phyloP scores from a whole-genome alignment of 2,797 vertebrate species.

The Manis crassicaudata region DNA sequence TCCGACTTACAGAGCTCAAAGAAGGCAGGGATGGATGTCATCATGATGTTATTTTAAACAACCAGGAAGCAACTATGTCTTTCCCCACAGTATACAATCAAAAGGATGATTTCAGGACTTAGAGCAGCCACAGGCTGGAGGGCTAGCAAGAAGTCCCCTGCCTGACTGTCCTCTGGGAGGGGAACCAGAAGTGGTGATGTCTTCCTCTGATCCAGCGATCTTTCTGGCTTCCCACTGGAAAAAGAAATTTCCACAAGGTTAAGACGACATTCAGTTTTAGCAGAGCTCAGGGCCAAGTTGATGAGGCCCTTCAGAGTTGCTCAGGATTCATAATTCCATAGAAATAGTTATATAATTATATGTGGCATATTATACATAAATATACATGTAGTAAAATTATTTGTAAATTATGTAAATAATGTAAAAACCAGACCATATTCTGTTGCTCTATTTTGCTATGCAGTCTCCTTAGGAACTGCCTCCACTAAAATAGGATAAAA shows the following conservation, averaged over 20 bases:
- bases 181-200: not conserved
- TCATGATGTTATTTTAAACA: not conserved
- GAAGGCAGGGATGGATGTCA: not conserved
- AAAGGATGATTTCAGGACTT: not conserved
- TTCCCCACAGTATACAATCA: not conserved
- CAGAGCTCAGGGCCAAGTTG: not conserved
- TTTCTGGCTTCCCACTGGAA: not conserved
- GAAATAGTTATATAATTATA: not conserved
- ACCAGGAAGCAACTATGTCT: not conserved
- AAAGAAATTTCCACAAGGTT: not conserved
- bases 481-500: not conserved
- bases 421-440: not conserved
- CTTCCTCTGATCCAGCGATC: not conserved
- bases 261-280: not conserved
- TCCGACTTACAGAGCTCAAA: not conserved
- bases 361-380: not conserved
- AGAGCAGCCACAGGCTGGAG: not conserved
- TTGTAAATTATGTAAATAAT: not conserved
- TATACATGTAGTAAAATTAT: not conserved
- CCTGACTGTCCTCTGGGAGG: not conserved
- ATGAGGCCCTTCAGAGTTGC: not conserved
- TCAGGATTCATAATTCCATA: conserved; percentile 7
- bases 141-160: not conserved
- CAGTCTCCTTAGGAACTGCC: not conserved
- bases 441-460: not conserved